Base-by-base conservation (phyloP, 2,113 vertebrate genomes). In the Misgurnus mizolepis region DNA sequence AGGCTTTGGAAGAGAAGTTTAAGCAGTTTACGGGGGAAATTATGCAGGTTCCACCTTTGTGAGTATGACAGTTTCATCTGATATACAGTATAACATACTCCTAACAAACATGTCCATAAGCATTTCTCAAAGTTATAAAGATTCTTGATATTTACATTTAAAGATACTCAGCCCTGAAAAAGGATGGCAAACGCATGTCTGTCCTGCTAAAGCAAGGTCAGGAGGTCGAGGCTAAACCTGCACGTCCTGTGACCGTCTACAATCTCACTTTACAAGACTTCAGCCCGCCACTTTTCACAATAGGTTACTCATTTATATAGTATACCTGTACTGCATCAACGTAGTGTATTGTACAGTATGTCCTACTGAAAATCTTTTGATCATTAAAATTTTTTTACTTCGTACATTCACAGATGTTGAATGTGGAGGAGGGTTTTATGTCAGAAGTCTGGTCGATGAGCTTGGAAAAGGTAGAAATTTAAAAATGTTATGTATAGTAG, bases 41-140 rank as follows among this genome's bases (percentile, higher is more conserved):
- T 89, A 95, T 98, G 97, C 96, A 99, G 78, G 95, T 96, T 67
- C 97, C 96, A 27, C 97, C 96, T 0, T 93, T 98, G 95, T 97
- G 92, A 96, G 96, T 95, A 7, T n/a, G 9, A 34, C 11, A 0
- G 14, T 60, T 40, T 41, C 39, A 11, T 11, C 66, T 34, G 18
- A 55, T n/a, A 2, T 34, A 34, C 3, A 34, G 27, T 34, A 34
- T 34, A 34, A 34, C 14, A 49, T 18, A 58, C 27, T 53, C 10
- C 14, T 53, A 8, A 39, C 3, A 18, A 6, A 66, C 27, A 3
- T 1, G 9, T 41, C 6, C 7, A 4, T 55, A 53, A 55, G 15
- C 39, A 7, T 66, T 66, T 40, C 18, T 66, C 8, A 34, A 34
- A 34, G 27, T 27, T 4, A 41, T 7, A 12, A 41, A 22, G 6